Evolutionary conservation across 2,888 invertebrate species (phyloP).

Genomic region (Heteropelma amictum): DNA sequence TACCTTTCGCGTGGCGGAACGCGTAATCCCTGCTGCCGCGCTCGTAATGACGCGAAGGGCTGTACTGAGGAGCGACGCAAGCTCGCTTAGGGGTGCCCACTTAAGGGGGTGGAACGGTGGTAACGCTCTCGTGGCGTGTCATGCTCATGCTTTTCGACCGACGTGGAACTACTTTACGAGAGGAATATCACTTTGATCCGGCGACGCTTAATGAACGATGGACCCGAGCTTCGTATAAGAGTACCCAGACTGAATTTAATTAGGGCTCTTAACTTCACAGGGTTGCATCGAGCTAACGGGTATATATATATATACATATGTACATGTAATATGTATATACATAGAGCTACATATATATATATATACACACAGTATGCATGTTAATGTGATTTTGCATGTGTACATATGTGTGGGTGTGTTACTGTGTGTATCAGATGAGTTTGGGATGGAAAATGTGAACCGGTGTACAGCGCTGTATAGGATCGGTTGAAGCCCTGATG

Average conservation of each 20-base stretch:
- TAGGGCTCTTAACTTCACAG: conserved; percentile 73
- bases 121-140: conserved; percentile 47
- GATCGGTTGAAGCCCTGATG: conserved; percentile 53
- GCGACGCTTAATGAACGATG: conserved; percentile 74
- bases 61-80: background rate
- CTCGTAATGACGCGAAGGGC: background rate
- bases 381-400: too few relatives aligned
- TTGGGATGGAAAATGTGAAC: conserved; percentile 26
- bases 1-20: conserved; percentile 40
- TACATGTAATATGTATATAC: background rate
- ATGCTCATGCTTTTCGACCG: conserved; percentile 36
- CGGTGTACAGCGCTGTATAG: conserved; percentile 22
- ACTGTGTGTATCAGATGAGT: conserved; percentile 2
- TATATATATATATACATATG: conserved; percentile 15
- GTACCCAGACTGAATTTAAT: conserved; percentile 76
- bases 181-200: conserved; percentile 75
- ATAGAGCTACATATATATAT: background rate
- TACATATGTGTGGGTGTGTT: too few relatives aligned
- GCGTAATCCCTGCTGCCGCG: conserved; percentile 11
- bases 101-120: conserved; percentile 55
- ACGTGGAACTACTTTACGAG: conserved; percentile 71
- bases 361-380: background rate
- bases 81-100: conserved; percentile 39
- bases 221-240: conserved; percentile 68
- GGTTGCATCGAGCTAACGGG: conserved; percentile 43